Base-by-base conservation (phyloP, 2,113 vertebrate genomes). In the Arvicanthis niloticus region DNA sequence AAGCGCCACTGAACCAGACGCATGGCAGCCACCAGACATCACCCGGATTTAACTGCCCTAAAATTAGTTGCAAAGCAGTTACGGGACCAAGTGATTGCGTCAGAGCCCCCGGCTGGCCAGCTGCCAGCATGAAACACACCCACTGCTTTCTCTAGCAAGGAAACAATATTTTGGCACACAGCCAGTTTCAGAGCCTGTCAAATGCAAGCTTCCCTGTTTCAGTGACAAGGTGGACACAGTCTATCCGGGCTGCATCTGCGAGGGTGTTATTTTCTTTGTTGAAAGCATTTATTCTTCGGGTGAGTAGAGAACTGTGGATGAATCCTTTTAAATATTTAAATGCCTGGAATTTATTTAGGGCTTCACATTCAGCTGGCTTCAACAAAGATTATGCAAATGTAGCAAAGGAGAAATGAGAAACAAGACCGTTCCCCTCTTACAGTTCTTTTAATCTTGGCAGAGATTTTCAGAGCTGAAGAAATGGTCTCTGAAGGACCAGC, bases 21-120 rank as follows among this genome's bases (percentile, higher is more conserved):
- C 65, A 51, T 0, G 13, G 91, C 84, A 92, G 96, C 86, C 0
- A 0, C 81, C 97, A 97, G 94, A 96, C 78, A 94, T 96, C 97
- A 92, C 93, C 95, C 91, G 45, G 97, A 94, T 97, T 98, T 96
- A 93, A 97, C 82, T 34, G 29, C 75, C 98, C 96, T 97, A 98
- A 98, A 98, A 98, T 98, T 94, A 98, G 95, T 88, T 95, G n/a
- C 94, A 94, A 94, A 97, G 97, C 42, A 94, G 96, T 81, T 82
- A 91, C 82, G 92, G 80, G 89, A 65, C 67, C 15, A 17, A 58
- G 81, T 85, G 65, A n/a, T 90, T 96, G 90, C 95, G 65, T 97
- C 78, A 98, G 97, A 97, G 72, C 34, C 53, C 77, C 75, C 56
- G 72, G 81, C 88, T 96, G 97, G 95, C 95, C 7, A 21, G 76